Conservation (phyloP, 2,888 invertebrate genomes). For the Lasioglossum marginatum region DNA sequence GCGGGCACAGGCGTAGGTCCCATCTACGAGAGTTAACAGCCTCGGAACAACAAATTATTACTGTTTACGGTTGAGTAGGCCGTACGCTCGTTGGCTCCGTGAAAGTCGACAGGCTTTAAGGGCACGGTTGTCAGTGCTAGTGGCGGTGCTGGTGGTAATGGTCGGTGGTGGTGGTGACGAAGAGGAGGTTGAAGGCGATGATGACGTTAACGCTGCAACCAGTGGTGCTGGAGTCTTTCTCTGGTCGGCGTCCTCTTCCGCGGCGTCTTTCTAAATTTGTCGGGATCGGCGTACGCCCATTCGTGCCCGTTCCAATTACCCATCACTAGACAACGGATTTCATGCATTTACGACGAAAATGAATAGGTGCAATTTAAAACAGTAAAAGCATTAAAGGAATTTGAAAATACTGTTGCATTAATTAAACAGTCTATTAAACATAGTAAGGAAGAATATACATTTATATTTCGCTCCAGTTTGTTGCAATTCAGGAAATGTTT, state of each 20-base stretch:
- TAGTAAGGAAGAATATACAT: no score
- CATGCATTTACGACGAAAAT: no score
- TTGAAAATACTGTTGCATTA: no score
- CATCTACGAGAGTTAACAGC: slow-evolving; percentile 27
- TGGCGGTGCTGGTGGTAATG: slow-evolving; percentile 35
- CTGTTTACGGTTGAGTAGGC: slow-evolving; percentile 48
- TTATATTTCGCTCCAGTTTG: no score
- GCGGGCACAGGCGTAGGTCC: background rate
- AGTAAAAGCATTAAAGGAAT: no score
- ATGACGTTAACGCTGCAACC: slow-evolving; percentile 73
- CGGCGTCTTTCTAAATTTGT: slow-evolving; percentile 36
- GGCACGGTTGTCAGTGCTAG: slow-evolving; percentile 45
- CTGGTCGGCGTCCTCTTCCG: slow-evolving; percentile 56
- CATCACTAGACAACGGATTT: no score
- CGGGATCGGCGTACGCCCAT: slow-evolving; percentile 6
- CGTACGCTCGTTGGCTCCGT: slow-evolving; percentile 23
- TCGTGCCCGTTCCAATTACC: background rate
- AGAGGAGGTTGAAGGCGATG: slow-evolving; percentile 73
- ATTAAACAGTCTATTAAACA: no score
- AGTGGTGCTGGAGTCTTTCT: slow-evolving; percentile 68
- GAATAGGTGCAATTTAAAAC: no score
- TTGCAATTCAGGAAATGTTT: no score
- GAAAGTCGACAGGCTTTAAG: slow-evolving; percentile 57
- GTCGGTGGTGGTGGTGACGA: slow-evolving; percentile 56
- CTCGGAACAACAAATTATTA: slow-evolving; percentile 47